Base-by-base conservation (phyloP, 2,797 vertebrate species). In the Danio aesculapii region DNA sequence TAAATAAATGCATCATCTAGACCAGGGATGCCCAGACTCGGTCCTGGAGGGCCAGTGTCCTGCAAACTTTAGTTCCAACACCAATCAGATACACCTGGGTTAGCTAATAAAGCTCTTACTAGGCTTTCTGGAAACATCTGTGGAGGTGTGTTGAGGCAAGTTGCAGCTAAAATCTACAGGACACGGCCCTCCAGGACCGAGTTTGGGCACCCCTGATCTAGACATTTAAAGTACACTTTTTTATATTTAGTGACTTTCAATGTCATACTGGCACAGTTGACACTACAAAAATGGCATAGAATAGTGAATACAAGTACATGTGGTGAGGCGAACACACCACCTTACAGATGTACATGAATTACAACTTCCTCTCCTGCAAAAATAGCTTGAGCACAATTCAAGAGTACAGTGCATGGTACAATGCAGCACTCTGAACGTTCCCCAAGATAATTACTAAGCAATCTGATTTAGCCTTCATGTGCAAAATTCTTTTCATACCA, bases 371-470 rank as follows among this genome's bases (percentile, higher is more conserved):
- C 30, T 44, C 9, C 30, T 30, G 21, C 62, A 81, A 62, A 46
- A 72, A 57, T 53, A 53, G 53, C 52, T 46, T 61, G 46, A 75
- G 55, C 44, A 43, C 12, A 12, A 0, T 16, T 59, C 14, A 12
- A 81, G 41, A 16, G 41, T 66, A 76, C 47, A 53, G 16, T 59
- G 55, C 70, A 69, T 78, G 83, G 80, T 64, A 72, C 77, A 61
- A 44, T 12, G 21, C 57, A 83, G 72, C n/a, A 49, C 17, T n/a
- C 2, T 46, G n/a, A 47, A 66, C 21, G 72, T 71, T n/a, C 30
- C 75, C 58, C 11, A 50, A 68, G 58, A 41, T 57, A 59, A 63
- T 75, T 55, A 77, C 74, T 43, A 69, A 64, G 8, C 13, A 84
- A 81, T 80, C 61, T 57, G 66, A 69, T 72, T 80, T 78, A 30